Evolutionary conservation across 1,140 invertebrate genomes (phyloP).

Genomic region (Papilio polyxenes): DNA sequence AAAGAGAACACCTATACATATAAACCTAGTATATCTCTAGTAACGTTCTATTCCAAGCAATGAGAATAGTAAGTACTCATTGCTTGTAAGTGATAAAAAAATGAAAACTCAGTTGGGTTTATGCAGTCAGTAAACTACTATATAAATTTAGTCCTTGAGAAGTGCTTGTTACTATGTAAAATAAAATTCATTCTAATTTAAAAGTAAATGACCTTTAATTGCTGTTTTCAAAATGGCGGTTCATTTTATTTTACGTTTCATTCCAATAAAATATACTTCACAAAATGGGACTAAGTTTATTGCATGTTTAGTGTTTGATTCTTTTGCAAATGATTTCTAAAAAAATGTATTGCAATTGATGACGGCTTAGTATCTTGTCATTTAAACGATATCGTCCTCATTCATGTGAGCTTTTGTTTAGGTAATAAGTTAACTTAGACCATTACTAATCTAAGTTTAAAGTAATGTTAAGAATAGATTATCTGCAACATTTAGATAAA

Average conservation of each 20-base stretch:
- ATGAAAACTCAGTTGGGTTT: neutral
- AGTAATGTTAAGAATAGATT: too few species aligned
- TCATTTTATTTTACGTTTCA: neutral
- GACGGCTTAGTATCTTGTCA: neutral
- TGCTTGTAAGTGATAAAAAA: neutral
- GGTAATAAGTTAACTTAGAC: neutral
- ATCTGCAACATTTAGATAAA: neutral
- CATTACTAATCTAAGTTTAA: neutral
- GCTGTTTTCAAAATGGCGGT: neutral
- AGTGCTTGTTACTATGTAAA: neutral
- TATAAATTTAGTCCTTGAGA: neutral
- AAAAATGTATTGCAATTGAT: neutral
- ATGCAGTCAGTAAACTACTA: too few species aligned
- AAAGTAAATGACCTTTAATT: neutral
- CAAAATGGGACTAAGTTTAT: too few species aligned
- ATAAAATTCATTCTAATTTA: neutral
- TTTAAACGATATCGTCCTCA: neutral
- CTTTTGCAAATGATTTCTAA: neutral
- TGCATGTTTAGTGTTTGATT: neutral
- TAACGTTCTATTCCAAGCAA: neutral
- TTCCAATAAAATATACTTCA: neutral
- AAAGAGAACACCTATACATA: neutral
- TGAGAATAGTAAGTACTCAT: too few species aligned
- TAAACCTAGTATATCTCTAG: too few species aligned
- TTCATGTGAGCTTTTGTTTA: neutral